Evolutionary conservation across 2,113 vertebrate species (phyloP), one percentile per base, ranked within the genome.

Genomic region (Dasypus novemcinctus): DNA sequence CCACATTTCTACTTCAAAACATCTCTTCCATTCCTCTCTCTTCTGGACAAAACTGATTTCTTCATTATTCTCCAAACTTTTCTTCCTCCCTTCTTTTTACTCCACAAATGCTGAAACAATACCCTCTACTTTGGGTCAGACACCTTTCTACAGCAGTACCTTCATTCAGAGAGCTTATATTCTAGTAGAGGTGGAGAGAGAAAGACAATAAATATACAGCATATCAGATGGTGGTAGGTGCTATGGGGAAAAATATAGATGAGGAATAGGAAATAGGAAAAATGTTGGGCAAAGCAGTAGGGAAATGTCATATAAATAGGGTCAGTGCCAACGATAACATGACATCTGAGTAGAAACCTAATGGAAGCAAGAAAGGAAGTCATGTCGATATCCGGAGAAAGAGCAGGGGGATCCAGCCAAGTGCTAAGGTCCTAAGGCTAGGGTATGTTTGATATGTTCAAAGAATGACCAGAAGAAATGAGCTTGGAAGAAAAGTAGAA

Each of bases 221-320:
- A 31, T 52, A 33, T 89, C 27, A 84, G 10, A 27, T 33, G 17
- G 14, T 52, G 23, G 46, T 7, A 41, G 49, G 5, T 41, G 43
- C 25, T 68, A 31, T 15, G 46, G 64, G 87, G 76, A 91, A 93
- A 95, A 94, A 74, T 6, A 27, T 85, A 86, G 82, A 74, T 17
- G 49, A 4, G 43, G 64, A 59, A 68, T 87, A 4, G 38, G n/a
- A 71, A n/a, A 29, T 46, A 68, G 31, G 15, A 71, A 18, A 18
- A 76, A 71, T 17, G 43, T 10, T 36, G 68, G 27, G 31, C 36
- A 52, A 69, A 76, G 36, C 43, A 9, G 33, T 5, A 52, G 25
- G 33, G 52, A 84, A 76, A 66, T 59, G 59, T 18, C 38, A 14
- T 66, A 59, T 81, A 36, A 38, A 43, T 1, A 59, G 66, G 18